Evolutionary conservation across 2,113 vertebrate species (phyloP).

Genomic region (Mugil cephalus): DNA sequence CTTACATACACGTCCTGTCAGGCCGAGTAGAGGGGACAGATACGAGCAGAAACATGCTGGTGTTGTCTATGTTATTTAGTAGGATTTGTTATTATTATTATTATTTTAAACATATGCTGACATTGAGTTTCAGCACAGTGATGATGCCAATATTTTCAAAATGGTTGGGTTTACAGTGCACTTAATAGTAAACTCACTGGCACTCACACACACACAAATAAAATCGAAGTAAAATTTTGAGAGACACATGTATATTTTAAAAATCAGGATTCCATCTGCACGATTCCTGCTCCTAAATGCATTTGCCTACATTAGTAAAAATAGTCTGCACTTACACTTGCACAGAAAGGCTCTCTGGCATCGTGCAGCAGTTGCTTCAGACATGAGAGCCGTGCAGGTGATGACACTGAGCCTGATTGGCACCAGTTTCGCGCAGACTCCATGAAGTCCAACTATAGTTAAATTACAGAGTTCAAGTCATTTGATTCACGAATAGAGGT

Average conservation of each 20-base stretch:
- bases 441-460: conserved; percentile 65
- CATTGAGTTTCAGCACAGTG: conserved; percentile 22
- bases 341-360: conserved; percentile 4
- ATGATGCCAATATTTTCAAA: conserved; percentile 14
- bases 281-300: not conserved
- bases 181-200: conserved; percentile 6
- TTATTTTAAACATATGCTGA: conserved; percentile 10
- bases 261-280: not conserved
- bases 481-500: conserved; percentile 79
- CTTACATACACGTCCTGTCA: conserved; percentile 54
- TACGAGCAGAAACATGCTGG: conserved; percentile 38
- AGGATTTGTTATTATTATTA: no score
- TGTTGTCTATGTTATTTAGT: conserved; percentile 16
- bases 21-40: conserved; percentile 20
- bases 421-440: conserved; percentile 68
- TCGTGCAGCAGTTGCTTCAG: conserved; percentile 16
- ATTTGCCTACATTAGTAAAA: not conserved
- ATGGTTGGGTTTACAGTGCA: not conserved
- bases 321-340: not conserved
- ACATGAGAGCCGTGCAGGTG: conserved; percentile 44
- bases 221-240: not conserved
- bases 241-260: not conserved
- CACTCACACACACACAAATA: not conserved
- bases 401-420: conserved; percentile 69
- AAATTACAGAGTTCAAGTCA: conserved; percentile 77